These are phyloP conservation scores for Proisotoma minuta DNA, from an alignment of 2,888 invertebrate genomes.

Conservation along the genomic window DNA sequence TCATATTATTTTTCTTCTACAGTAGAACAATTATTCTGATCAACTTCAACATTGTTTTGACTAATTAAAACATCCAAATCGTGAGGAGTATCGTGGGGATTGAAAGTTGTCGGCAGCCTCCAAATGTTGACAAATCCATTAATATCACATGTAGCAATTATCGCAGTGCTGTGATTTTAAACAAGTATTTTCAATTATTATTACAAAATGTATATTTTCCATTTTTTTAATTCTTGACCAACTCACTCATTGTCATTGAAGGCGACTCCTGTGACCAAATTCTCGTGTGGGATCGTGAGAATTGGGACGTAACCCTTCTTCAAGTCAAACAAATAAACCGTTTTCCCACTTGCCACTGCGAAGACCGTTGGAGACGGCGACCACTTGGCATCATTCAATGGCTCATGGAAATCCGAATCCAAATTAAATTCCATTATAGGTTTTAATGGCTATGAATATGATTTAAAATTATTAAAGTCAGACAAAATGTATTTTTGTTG, in stretches of 20 bases:
- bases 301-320: slow-evolving; percentile 17
- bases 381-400: slow-evolving; percentile 39
- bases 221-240: too few relatives aligned
- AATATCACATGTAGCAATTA: slow-evolving; percentile 29
- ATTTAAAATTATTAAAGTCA: background rate
- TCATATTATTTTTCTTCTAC: too few relatives aligned
- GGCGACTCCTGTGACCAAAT: slow-evolving; percentile 15
- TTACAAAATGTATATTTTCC: background rate
- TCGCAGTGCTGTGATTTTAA: slow-evolving; percentile 17
- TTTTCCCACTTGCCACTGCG: slow-evolving; percentile 25
- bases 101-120: slow-evolving; percentile 33
- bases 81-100: slow-evolving; percentile 20
- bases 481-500: too few relatives aligned
- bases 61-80: slow-evolving; percentile 29
- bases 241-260: slow-evolving; percentile 35
- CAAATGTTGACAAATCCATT: slow-evolving; percentile 38
- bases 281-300: slow-evolving; percentile 24
- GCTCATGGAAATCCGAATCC: slow-evolving; percentile 7
- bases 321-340: slow-evolving; percentile 35
- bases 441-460: slow-evolving; percentile 18
- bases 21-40: too few relatives aligned
- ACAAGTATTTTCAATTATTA: background rate
- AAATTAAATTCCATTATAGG: slow-evolving; percentile 16
- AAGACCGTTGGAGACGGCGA: slow-evolving; percentile 40
- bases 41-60: background rate